Conservation (phyloP, 2,113 vertebrate species). For the Microtus ochrogaster region DNA sequence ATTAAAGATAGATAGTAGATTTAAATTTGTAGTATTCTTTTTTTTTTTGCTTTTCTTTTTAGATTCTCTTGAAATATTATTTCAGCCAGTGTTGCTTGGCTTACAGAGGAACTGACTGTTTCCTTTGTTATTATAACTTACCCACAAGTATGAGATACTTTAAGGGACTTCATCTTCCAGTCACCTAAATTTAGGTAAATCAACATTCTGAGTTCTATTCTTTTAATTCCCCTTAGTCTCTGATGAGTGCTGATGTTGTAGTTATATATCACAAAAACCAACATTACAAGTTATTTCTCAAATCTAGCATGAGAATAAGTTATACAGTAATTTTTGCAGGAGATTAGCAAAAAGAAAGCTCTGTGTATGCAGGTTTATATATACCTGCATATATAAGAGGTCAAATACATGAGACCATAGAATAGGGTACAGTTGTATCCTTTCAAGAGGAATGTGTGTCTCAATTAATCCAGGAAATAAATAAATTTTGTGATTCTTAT, state of each 20-base stretch:
- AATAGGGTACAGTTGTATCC: fast-evolving
- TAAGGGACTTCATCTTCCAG: not conserved
- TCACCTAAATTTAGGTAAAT: no score
- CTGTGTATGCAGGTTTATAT: not conserved
- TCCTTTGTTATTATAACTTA: not conserved
- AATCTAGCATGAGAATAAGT: not conserved
- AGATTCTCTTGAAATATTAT: not conserved
- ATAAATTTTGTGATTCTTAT: not conserved
- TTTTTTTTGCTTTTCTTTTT: not conserved
- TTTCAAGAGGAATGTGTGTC: fast-evolving
- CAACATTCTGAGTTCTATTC: no score
- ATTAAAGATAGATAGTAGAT: not conserved
- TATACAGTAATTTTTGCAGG: not conserved
- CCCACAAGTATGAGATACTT: no score
- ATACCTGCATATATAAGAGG: not conserved
- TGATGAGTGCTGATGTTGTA: not conserved
- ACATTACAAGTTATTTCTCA: not conserved
- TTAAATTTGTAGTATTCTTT: not conserved
- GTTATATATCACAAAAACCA: not conserved
- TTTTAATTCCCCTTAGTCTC: not conserved
- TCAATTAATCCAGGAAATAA: not conserved
- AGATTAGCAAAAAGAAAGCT: fast-evolving
- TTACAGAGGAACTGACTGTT: not conserved
- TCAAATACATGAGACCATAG: not conserved
- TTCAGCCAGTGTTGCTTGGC: not conserved